Base-by-base conservation (phyloP, 1,140 invertebrate genomes). In the Drosophila truncata region DNA sequence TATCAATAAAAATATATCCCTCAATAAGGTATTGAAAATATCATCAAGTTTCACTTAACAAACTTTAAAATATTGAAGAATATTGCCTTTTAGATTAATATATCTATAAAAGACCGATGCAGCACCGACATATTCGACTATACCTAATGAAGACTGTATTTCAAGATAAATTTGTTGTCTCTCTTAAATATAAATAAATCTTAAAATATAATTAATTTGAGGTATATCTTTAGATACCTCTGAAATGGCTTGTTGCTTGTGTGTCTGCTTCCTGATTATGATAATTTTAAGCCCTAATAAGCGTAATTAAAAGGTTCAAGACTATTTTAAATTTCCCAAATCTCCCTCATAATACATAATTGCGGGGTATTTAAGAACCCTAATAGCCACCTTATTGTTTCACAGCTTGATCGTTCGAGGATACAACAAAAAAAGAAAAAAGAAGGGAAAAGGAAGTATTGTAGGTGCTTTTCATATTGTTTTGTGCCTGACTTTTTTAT, bases 401-500 rank as follows among this genome's bases (percentile, higher is more conserved):
- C 10, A 4, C 7, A 42, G 20, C 44, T 60, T 77, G 74, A 78
- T 77, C 74, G 29, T 41, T 76, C 20, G 49, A 37, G 37, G 42
- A 59, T 23, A 27, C 20, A 37, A 6, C 7, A 20, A 54, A 0
- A 23, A 35, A 10, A 37, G 9, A 13, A n/a, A 6, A n/a, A 7
- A 49, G 16, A 11, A 49, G 2, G 11, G n/a, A 13, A 33, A 37
- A 37, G 66, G 27, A 66, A 49, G 25, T 37, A 25, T 25, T n/a
- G 27, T 25, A 16, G 54, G 33, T 29, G 66, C 31, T 71, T 80
- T 82, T 71, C 60, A 74, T 86, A 82, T 88, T 75, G 69, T 62
- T 78, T 80, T 69, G 57, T 79, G 60, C 55, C 76, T 20, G 78
- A 67, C 57, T 81, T 86, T 37, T 91, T 91, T 85, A 91, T 91